Conservation (phyloP, 2,888 invertebrate species). For the Xylota sylvarum region DNA sequence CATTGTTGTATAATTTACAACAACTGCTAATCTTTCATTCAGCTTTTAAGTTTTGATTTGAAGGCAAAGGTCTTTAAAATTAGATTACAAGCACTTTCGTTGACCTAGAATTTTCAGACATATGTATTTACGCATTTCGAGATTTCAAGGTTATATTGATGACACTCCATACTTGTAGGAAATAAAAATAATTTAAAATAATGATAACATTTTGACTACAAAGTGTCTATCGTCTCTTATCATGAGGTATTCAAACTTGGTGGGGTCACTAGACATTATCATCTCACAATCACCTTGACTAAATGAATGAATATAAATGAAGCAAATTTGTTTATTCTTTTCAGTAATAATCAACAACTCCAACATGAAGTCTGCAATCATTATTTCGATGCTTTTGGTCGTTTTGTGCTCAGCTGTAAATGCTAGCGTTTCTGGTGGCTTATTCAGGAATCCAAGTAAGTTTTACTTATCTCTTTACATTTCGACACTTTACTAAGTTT, state of each 20-base stretch:
- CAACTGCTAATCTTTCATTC: no score
- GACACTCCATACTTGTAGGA: no score
- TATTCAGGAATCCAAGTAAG: conserved; percentile 67
- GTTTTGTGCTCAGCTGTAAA: conserved; percentile 24
- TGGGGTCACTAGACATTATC: conserved; percentile 23
- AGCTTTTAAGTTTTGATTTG: no score
- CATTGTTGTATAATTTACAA: no score
- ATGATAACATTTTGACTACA: conserved; percentile 17
- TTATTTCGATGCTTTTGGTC: conserved; percentile 41
- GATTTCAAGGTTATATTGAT: no score
- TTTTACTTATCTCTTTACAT: neutral
- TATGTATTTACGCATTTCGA: no score
- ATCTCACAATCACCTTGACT: conserved; percentile 11
- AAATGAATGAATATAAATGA: conserved; percentile 25
- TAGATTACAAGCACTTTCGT: no score
- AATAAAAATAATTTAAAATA: neutral
- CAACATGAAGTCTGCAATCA: conserved; percentile 54
- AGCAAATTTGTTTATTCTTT: conserved; percentile 10
- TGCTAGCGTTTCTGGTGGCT: conserved; percentile 51
- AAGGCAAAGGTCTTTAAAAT: no score
- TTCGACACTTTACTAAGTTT: neutral
- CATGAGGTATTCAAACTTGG: conserved; percentile 2
- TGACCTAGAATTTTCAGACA: no score
- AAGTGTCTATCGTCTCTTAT: conserved; percentile 2
- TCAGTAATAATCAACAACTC: conserved; percentile 15